Evolutionary conservation across 2,888 invertebrate genomes (phyloP).

Genomic region (Steinernema carpocapsae): DNA sequence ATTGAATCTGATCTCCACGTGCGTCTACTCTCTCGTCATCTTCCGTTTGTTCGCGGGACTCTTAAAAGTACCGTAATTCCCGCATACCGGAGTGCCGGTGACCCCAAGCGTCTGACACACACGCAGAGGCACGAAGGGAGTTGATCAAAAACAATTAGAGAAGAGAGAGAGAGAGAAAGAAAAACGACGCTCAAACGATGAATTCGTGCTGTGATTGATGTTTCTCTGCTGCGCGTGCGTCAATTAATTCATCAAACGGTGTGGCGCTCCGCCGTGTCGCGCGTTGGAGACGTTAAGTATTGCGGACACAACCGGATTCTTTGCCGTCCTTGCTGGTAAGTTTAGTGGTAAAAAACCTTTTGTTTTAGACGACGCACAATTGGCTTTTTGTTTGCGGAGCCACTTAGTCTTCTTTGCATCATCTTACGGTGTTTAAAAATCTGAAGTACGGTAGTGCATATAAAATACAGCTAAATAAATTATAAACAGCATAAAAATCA

Average conservation of each 20-base stretch:
- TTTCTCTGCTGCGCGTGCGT: conserved; percentile 7
- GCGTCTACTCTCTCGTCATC: background rate
- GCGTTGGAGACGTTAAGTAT: background rate
- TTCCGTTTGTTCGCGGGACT: background rate
- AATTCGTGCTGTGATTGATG: conserved; percentile 29
- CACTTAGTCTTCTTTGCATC: no score
- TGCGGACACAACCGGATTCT: conserved; percentile 27
- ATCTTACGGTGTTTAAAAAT: no score
- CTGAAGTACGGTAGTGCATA: no score
- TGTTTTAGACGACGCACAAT: no score
- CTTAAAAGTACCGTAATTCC: no score
- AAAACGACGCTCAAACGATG: conserved; percentile 8
- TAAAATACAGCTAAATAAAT: no score
- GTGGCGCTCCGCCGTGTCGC: background rate
- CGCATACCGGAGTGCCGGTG: no score
- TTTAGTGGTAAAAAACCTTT: no score
- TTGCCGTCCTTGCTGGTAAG: no score
- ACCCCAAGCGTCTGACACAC: background rate
- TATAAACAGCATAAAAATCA: no score
- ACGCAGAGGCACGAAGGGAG: background rate
- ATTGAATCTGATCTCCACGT: background rate
- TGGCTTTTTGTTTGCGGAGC: no score
- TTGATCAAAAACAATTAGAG: conserved; percentile 35
- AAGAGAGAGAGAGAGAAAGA: background rate
- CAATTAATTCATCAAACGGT: conserved; percentile 33